phyloP scores from a whole-genome alignment of 2,888 invertebrate species.

The Physocephala rufipes region DNA sequence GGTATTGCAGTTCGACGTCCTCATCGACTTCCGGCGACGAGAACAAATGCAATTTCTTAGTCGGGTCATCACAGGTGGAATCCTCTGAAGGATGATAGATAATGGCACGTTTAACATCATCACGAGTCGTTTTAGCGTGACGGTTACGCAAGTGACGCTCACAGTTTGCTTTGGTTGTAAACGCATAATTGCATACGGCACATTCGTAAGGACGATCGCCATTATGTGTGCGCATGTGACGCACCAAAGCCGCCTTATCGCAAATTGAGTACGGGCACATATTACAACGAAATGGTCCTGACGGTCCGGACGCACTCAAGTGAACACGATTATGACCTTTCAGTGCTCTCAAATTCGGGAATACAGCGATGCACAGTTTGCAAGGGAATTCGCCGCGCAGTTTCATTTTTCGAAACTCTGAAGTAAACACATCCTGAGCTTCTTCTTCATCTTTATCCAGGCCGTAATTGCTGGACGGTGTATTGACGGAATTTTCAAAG shows the following conservation, averaged over 20 bases:
- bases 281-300: constrained; percentile 88
- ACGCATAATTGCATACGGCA: constrained; percentile 93
- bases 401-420: constrained; percentile 89
- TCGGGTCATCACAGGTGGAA: constrained; percentile 77
- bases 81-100: constrained; percentile 89
- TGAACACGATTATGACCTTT: constrained; percentile 92
- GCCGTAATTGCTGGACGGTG: constrained; percentile 65
- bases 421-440: constrained; percentile 83
- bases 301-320: constrained; percentile 76
- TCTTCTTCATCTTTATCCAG: constrained; percentile 72
- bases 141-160: constrained; percentile 93
- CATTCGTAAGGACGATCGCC: constrained; percentile 96
- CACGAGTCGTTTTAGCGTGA: constrained; percentile 85
- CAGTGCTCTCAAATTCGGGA: constrained; percentile 87
- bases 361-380: constrained; percentile 85
- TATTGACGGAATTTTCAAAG: constrained; percentile 67
- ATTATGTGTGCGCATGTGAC: constrained; percentile 94
- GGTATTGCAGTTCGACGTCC: constrained; percentile 49
- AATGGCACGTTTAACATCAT: constrained; percentile 88
- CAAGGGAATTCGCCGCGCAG: constrained; percentile 90
- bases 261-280: constrained; percentile 86
- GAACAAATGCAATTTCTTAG: constrained; percentile 69
- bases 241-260: constrained; percentile 89
- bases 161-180: constrained; percentile 97
- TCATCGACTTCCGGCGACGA: constrained; percentile 67